Evolutionary conservation across 2,797 vertebrate species (phyloP), one percentile per base, ranked within the genome.

Genomic region (Heterohyrax brucei): DNA sequence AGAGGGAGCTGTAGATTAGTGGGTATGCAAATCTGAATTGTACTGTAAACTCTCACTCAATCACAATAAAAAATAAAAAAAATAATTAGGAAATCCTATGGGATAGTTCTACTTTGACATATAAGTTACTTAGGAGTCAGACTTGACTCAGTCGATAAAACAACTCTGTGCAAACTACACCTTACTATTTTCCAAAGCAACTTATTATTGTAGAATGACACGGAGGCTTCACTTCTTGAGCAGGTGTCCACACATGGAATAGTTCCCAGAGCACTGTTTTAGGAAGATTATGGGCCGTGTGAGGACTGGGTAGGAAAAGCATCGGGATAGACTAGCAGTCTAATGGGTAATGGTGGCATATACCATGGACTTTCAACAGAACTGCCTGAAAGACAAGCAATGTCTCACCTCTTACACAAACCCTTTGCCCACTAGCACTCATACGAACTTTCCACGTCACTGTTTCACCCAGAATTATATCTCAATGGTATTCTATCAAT

Each of bases 141-240:
- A 73, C 22, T 39, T 1, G 3, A 73, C 70, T 39, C 70, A 73
- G 9, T 12, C 21, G 21, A 30, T 12, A 66, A 66, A 64, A 33
- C 5, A 19, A 59, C 8, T 86, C 21, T 10, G 18, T 44, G 61
- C 7, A 89, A 59, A 82, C 30, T 30, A 89, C 59, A 66, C 10
- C 48, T 89, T 46, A 85, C 10, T 85, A 68, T 13, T 79, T 81
- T 46, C n/a, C 87, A 92, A 77, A 85, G 73, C 18, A 83, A 56
- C 7, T 28, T 92, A 4, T 85, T 83, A 39, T 39, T 53, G 3
- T 59, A 81, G 64, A 72, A 53, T 62, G 66, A 64, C 44, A 73
- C 64, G 78, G 44, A 56, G 3, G 18, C 64, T 87, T 91, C 39
- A 81, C 13, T n/a, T 82, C 10, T 28, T 77, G 70, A 4, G 4